Base-by-base conservation (phyloP, 2,888 invertebrate species). In the Phrixothrix hirtus region DNA sequence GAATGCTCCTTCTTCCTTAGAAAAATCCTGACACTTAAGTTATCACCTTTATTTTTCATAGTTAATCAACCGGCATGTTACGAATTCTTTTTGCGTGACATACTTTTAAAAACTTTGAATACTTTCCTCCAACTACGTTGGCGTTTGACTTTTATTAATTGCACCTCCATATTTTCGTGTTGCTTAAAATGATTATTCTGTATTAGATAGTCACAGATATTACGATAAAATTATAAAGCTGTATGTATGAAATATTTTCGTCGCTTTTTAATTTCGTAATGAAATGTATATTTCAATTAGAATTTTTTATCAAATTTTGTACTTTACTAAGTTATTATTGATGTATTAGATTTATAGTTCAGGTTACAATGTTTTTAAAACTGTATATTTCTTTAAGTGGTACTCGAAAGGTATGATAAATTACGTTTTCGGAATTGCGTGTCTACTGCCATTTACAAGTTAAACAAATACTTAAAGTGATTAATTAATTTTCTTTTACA, bases 21-120 rank as follows among this genome's bases (percentile, higher is more conserved):
- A 32, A 32, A 47, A 48, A 41, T 27, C 17, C 29, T 29, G 37
- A 43, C 43, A 35, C 16, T 35, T 49, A 38, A 43, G 25, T 26
- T 50, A 43, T 50, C 21, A 37, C 38, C 43, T 39, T 16, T 37
- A 51, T 51, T 38, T 51, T 31, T 51, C 50, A 44, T 45, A 39
- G 42, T 39, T 44, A 44, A 44, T 37, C 43, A 51, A 51, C 31
- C 29, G 44, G 38, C 50, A 16, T 39, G 50, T 21, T 30, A 26
- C 26, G 39, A 44, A 44, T 51, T 50, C 42, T 49, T 50, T 51
- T 51, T 39, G 50, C 50, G 44, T 51, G 50, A 51, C 44, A 39
- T 26, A 43, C 29, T 44, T 35, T 44, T 51, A 44, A 38, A 37
- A 37, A 30, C 32, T 44, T 44, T 32, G 25, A 34, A 16, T 51